Evolutionary conservation across 2,113 vertebrate species (phyloP), one percentile per base, ranked within the genome.

Genomic region (Macquaria australasica): DNA sequence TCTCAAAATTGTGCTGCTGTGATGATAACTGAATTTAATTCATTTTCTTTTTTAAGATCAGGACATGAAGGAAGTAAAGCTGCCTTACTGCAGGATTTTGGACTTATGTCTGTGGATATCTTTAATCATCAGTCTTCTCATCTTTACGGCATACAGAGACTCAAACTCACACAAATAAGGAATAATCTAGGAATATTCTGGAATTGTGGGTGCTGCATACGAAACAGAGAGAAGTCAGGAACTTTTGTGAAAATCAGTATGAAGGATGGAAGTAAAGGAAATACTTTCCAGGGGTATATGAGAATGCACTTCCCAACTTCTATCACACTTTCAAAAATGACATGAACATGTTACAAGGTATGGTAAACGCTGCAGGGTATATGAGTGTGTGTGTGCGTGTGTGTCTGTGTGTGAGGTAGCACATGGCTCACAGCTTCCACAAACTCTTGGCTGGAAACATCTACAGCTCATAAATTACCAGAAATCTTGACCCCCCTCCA

Each of bases 381-480:
- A 2, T 51, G 23, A 2, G 6, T 56, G 6, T 0, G 16, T 20
- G 14, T 45, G 55, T 41, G 45, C 67, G 23, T 71, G 62, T 48
- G 43, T 43, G 76, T 60, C 63, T 62, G 20, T 79, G 37, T 56
- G 34, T 76, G 69, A 10, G 16, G 4, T 70, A 58, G 69, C 75
- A 88, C 83, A 84, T 85, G 64, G 69, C 85, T 84, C 75, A 69
- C 79, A 81, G 79, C 70, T 85, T 86, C 68, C 48, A 55, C 45
- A 81, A 18, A 70, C 73, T 83, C 41, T 77, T 82, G 31, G 56
- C 86, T 91, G 39, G 75, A 82, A 73, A 66, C 75, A 39, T 79
- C 28, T 77, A 70, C 76, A 82, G 79, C 81, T 79, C 88, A 88
- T 89, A 88, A 87, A 90, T 85, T 56, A 85, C 62, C 70, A 77